These are phyloP conservation scores for Leuctra nigra DNA, from an alignment of 2,888 invertebrate genomes.

Conservation along the genomic window DNA sequence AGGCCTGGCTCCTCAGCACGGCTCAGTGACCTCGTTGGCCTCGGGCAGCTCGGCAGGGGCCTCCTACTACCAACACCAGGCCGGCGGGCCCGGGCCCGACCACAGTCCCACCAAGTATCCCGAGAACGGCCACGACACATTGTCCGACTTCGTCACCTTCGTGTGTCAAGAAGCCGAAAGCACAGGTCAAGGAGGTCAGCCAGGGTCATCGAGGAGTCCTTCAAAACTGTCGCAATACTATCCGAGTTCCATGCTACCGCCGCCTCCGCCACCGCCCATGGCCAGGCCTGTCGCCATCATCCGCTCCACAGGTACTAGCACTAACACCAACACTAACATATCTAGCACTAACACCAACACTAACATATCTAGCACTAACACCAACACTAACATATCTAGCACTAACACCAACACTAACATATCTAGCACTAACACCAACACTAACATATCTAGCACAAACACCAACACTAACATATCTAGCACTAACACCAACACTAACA, in stretches of 20 bases:
- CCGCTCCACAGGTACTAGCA: conserved; percentile 70
- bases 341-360: too few relatives aligned
- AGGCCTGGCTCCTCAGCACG: conserved; percentile 47
- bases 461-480: too few relatives aligned
- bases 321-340: too few relatives aligned
- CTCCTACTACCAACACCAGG: conserved; percentile 44
- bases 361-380: too few relatives aligned
- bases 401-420: too few relatives aligned
- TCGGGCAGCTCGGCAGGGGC: conserved; percentile 42
- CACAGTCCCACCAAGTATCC: conserved; percentile 58
- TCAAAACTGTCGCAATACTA: conserved; percentile 75
- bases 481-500: too few relatives aligned
- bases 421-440: too few relatives aligned
- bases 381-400: too few relatives aligned
- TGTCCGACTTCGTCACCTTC: conserved; percentile 94
- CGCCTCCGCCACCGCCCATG: conserved; percentile 92
- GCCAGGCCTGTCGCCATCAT: conserved; percentile 94
- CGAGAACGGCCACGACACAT: conserved; percentile 83
- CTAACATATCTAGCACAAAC: too few relatives aligned
- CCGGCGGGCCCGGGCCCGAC: conserved; percentile 28
- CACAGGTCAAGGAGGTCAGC: conserved; percentile 67
- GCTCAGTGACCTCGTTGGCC: conserved; percentile 44
- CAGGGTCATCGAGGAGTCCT: conserved; percentile 56
- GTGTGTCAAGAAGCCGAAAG: conserved; percentile 91
- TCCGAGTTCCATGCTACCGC: conserved; percentile 88